A percentile compares a stretch with the other conserved stretches of the same genome.
These are phyloP conservation scores for Leguminivora glycinivorella DNA, from an alignment of 1,140 invertebrate species.

Conservation along the genomic window DNA sequence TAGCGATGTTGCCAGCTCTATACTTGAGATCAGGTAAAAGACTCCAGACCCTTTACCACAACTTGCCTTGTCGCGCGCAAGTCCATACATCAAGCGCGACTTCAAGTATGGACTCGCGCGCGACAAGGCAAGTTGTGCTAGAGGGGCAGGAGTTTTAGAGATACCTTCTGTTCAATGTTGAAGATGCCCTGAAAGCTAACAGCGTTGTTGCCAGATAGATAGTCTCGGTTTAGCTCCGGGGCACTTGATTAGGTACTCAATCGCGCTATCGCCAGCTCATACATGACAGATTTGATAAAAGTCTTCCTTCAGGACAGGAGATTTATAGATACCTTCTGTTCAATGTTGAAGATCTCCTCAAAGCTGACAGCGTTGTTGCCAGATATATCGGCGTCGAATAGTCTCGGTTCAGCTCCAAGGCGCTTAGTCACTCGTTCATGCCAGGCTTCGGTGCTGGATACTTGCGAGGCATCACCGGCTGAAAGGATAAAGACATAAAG, in stretches of 20 bases:
- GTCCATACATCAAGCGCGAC: too few relatives aligned
- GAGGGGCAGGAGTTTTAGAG: too few relatives aligned
- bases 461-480: conserved; percentile 1
- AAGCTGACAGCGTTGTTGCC: conserved; percentile 79
- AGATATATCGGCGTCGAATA: conserved; percentile 82
- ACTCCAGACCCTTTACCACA: neutral
- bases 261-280: too few relatives aligned
- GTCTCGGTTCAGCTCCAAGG: conserved; percentile 69
- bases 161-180: conserved; percentile 78
- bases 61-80: too few relatives aligned
- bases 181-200: conserved; percentile 83
- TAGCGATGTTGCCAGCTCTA: too few relatives aligned
- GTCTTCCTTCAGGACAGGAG: too few relatives aligned
- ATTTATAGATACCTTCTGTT: conserved; percentile 65
- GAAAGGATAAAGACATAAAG: neutral
- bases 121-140: too few relatives aligned
- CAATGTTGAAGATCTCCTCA: conserved; percentile 83
- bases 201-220: conserved; percentile 75
- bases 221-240: conserved; percentile 84
- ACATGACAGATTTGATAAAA: conserved; percentile 37
- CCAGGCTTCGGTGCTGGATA: conserved; percentile 14
- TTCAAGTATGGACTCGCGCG: too few relatives aligned
- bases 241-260: too few relatives aligned
- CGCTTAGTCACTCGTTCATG: neutral
- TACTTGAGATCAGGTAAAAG: too few relatives aligned